Evolutionary conservation across 2,113 vertebrate species (phyloP).

Genomic region (Ibidorhyncha struthersii): DNA sequence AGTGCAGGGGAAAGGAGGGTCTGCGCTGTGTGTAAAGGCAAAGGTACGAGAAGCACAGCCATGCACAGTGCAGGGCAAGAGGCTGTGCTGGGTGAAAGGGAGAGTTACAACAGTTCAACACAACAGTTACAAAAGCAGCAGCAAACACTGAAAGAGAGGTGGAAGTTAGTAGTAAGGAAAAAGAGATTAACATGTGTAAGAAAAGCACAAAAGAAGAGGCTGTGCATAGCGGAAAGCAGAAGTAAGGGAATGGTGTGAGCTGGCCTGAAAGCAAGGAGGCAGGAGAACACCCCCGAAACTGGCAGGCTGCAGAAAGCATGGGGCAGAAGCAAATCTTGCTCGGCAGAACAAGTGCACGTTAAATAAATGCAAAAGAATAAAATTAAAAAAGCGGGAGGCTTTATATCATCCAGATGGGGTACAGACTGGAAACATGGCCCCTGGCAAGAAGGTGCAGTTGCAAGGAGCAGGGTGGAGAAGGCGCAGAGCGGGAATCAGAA

Average conservation of each 20-base stretch:
- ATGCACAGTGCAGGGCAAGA: background rate
- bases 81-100: background rate
- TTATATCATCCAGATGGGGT: too few species aligned
- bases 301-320: background rate
- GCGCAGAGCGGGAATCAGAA: too few species aligned
- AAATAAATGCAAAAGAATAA: too few species aligned
- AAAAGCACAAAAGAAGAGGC: background rate
- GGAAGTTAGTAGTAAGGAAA: background rate
- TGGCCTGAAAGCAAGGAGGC: background rate
- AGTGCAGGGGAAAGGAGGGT: background rate
- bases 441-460: too few species aligned
- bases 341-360: accelerated
- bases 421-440: too few species aligned
- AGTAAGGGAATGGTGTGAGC: background rate
- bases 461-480: too few species aligned
- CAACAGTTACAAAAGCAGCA: background rate
- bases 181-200: background rate
- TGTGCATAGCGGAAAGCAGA: background rate
- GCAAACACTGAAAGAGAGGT: background rate
- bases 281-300: background rate
- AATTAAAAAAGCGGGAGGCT: too few species aligned
- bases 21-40: background rate
- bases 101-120: background rate
- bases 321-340: background rate
- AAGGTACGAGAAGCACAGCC: background rate